Evolutionary conservation across 2,797 vertebrate species (phyloP), one percentile per base, ranked within the genome.

Genomic region (Fratercula arctica): DNA sequence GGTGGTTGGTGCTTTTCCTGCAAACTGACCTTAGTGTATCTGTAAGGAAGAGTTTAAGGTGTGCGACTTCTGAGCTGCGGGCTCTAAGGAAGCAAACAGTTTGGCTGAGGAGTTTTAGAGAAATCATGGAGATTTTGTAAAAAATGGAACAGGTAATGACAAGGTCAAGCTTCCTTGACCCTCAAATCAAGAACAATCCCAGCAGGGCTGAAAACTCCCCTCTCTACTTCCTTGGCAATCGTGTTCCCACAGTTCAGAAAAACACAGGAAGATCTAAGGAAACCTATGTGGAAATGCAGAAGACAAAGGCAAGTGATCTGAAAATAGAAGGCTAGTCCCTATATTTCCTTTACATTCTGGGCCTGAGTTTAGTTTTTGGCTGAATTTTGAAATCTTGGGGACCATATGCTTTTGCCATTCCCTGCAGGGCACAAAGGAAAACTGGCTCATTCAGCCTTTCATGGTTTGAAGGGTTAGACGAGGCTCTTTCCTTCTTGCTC

Each of bases 221-320:
- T 92, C 84, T 94, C 89, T 61, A 91, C 96, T 97, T 98, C 97
- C 97, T 97, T 95, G 95, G 94, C 93, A 96, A 96, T 96, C 91
- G 79, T 10, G 95, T 97, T 98, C 97, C 97, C 97, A 98, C 96
- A 98, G 95, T 89, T 97, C 93, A 96, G 95, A 97, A 93, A 96
- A 97, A 98, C 96, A 98, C 97, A 97, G 97, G 97, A 98, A 98
- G 96, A 95, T 97, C 97, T 96, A 96, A 97, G 97, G 97, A 97
- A 98, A 97, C 83, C 96, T 94, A 96, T 31, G 93, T 97, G 97
- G 97, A 97, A 97, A 97, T 68, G 83, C 89, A 96, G 73, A 97
- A 96, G 97, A 97, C 96, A 97, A 97, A 93, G 88, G 94, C 90
- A 83, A 94, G 82, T 41, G 59, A 60, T 73, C 97, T 96, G 92